These are phyloP conservation scores for Mastacembelus armatus DNA, from an alignment of 2,797 vertebrate genomes.

Conservation along the genomic window DNA sequence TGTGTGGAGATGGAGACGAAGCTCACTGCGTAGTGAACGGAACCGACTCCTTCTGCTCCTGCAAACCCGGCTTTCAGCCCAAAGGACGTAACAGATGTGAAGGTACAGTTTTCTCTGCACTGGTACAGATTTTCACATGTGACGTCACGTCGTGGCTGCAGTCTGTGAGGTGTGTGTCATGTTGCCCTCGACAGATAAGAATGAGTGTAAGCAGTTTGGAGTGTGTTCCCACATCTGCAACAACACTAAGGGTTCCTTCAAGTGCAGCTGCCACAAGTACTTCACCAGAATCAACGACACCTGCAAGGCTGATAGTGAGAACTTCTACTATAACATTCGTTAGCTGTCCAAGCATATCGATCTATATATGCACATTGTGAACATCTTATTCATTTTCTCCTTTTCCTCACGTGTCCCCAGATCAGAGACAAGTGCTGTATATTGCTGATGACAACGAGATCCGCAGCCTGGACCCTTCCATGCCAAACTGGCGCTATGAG, in stretches of 20 bases:
- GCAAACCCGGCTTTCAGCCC: conserved; percentile 90
- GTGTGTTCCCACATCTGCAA: conserved; percentile 96
- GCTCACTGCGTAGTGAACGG: conserved; percentile 88
- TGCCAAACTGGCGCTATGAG: conserved; percentile 92
- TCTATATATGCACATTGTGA: too few species aligned
- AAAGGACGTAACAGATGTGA: conserved; percentile 88
- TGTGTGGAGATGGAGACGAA: conserved; percentile 91
- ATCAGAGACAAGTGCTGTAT: conserved; percentile 90
- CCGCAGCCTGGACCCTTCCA: conserved; percentile 92
- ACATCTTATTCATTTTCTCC: too few species aligned
- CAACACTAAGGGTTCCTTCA: conserved; percentile 94
- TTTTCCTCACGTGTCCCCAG: conserved; percentile 73
- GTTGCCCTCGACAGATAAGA: conserved; percentile 85
- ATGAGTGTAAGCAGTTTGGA: conserved; percentile 92
- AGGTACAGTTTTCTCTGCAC: conserved; percentile 78
- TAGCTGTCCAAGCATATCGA: neutral
- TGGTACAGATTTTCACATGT: neutral
- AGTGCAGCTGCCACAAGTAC: conserved; percentile 93
- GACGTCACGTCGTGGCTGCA: neutral
- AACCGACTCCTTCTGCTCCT: conserved; percentile 90
- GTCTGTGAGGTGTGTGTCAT: neutral
- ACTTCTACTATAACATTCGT: neutral
- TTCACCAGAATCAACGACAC: conserved; percentile 92
- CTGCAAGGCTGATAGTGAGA: conserved; percentile 93
- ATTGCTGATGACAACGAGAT: conserved; percentile 97